These are phyloP conservation scores for Mus spretus DNA, from an alignment of 2,797 vertebrate species.

Conservation along the genomic window DNA sequence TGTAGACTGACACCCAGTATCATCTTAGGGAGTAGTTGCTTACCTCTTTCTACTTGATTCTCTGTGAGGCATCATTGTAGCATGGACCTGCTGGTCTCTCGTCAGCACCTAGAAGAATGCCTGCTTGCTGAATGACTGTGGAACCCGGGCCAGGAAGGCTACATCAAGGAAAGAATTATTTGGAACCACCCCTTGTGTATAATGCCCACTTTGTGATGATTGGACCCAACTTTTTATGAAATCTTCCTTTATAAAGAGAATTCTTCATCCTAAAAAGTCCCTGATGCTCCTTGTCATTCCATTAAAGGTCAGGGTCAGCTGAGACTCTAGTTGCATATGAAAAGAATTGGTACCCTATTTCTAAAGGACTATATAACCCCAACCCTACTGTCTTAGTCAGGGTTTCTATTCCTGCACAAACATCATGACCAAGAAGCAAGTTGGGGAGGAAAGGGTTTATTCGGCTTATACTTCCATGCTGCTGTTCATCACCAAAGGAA, in stretches of 20 bases:
- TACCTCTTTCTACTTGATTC: accelerated
- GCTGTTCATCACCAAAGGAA: too few species aligned
- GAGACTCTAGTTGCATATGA: background rate
- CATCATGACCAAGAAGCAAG: too few species aligned
- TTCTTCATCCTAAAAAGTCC: background rate
- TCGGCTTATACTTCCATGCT: too few species aligned
- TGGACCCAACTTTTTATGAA: background rate
- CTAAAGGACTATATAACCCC: background rate
- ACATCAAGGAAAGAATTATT: background rate
- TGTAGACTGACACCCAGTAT: background rate
- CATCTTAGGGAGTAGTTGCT: background rate
- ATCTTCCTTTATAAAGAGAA: slow-evolving; percentile 43
- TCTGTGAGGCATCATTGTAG: background rate
- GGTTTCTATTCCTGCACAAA: too few species aligned
- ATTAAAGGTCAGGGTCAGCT: background rate
- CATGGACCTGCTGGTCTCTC: background rate
- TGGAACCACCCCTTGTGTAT: background rate
- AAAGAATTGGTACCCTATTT: slow-evolving; percentile 8
- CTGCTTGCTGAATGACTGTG: background rate
- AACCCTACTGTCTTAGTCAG: too few species aligned
- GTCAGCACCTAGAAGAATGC: background rate
- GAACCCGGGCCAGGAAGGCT: background rate
- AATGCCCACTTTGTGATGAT: background rate
- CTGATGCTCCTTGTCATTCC: background rate
- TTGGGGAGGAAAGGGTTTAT: too few species aligned